Conservation (phyloP, 92 coral and sea anemone genomes). For the Porites evermanni region DNA sequence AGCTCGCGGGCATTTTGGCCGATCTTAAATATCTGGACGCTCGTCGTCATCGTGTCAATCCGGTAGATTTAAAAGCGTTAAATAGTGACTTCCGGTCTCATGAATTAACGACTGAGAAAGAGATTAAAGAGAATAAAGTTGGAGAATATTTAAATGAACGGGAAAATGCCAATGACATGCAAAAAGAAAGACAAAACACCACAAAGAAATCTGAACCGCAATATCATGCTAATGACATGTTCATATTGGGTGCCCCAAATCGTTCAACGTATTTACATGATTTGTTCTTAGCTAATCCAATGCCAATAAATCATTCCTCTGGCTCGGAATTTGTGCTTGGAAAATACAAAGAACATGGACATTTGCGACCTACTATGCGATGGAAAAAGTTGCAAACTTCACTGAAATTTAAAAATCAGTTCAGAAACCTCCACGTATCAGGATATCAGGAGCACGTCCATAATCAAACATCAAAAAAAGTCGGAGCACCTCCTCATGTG, state of each 20-base stretch:
- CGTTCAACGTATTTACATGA: neutral
- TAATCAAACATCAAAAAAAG: neutral
- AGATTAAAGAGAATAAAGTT: neutral
- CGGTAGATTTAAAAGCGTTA: neutral
- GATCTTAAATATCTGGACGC: constrained; percentile 22
- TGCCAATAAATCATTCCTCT: neutral
- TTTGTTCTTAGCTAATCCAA: neutral
- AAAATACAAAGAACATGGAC: neutral
- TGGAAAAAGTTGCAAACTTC: neutral
- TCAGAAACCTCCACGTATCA: neutral
- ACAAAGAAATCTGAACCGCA: neutral
- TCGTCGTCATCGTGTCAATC: neutral
- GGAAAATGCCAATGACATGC: neutral
- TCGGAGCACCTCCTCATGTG: neutral
- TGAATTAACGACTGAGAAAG: neutral
- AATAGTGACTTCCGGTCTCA: neutral
- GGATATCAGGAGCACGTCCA: neutral
- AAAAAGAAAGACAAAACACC: neutral
- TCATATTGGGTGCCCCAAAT: constrained; percentile 9
- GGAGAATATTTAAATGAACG: neutral
- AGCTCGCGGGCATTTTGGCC: constrained; percentile 21
- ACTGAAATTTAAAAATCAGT: neutral
- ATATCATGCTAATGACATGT: constrained; percentile 3
- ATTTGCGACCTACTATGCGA: neutral
- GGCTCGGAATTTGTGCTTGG: neutral